These are phyloP conservation scores for Vidua chalybeata DNA, from an alignment of 2,113 vertebrate genomes.

Conservation along the genomic window DNA sequence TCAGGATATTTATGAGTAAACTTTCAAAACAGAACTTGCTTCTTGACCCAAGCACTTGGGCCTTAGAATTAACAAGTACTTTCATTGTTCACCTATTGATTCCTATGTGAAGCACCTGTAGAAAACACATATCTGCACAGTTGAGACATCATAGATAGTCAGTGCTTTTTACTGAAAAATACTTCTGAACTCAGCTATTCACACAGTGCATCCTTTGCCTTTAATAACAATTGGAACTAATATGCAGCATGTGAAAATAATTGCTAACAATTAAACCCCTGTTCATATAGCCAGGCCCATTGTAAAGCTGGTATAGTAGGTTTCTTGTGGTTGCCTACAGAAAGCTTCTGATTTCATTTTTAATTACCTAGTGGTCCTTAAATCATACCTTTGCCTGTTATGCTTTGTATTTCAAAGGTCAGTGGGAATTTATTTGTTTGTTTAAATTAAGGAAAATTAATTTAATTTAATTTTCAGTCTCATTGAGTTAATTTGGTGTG, in stretches of 20 bases:
- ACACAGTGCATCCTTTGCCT: not conserved
- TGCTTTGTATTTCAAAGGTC: not conserved
- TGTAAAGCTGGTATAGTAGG: not conserved
- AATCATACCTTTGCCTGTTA: not conserved
- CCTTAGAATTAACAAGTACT: not conserved
- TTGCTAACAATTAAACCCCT: not conserved
- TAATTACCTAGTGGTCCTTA: not conserved
- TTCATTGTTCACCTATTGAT: not conserved
- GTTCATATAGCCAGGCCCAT: not conserved
- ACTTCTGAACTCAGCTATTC: not conserved
- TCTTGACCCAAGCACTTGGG: not conserved
- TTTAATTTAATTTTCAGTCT: not conserved
- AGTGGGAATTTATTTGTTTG: not conserved
- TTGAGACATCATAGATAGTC: not conserved
- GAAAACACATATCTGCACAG: not conserved
- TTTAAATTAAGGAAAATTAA: not conserved
- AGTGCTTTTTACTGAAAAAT: not conserved
- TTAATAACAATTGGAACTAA: not conserved
- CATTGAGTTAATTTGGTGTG: not conserved
- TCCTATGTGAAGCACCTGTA: not conserved
- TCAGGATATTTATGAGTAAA: not conserved
- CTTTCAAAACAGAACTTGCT: not conserved
- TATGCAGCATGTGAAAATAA: not conserved
- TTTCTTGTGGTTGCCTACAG: not conserved
- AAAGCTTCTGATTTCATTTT: not conserved